phyloP scores from a whole-genome alignment of 35 echinoderm and acorn worm species.

The Lytechinus pictus region DNA sequence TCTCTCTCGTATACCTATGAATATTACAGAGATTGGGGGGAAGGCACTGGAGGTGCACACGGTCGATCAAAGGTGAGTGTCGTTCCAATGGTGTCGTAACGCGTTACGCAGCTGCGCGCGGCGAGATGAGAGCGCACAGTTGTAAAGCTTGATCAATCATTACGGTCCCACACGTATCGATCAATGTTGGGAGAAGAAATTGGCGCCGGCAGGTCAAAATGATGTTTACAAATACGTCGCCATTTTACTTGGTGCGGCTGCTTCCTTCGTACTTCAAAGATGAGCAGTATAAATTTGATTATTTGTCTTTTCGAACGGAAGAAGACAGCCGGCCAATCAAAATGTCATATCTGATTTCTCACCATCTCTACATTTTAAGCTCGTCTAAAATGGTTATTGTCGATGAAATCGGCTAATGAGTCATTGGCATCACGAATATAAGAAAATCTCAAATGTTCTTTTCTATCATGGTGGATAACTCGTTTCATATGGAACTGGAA shows the following conservation, averaged over 20 bases:
- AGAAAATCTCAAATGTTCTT: neutral
- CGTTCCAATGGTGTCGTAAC: neutral
- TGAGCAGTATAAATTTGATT: conserved; percentile 12
- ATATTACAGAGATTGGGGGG: neutral
- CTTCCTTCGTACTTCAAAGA: neutral
- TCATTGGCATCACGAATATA: neutral
- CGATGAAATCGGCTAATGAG: neutral
- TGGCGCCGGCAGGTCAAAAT: neutral
- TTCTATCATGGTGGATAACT: neutral
- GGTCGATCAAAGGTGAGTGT: neutral
- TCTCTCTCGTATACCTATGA: neutral
- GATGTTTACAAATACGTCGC: conserved; percentile 47
- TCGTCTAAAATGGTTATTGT: neutral
- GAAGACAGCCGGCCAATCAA: neutral
- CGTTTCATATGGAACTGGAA: neutral
- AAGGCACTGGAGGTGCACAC: neutral
- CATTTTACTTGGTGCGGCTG: conserved; percentile 13
- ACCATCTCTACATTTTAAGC: neutral
- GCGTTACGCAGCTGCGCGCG: neutral
- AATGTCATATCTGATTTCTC: neutral
- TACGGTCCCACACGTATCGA: conserved; percentile 4
- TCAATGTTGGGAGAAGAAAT: conserved; percentile 11
- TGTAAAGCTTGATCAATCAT: neutral
- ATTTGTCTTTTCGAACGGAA: neutral
- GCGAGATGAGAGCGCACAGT: neutral